Conservation (phyloP, 1,140 invertebrate species). For the Zaprionus ghesquierei region DNA sequence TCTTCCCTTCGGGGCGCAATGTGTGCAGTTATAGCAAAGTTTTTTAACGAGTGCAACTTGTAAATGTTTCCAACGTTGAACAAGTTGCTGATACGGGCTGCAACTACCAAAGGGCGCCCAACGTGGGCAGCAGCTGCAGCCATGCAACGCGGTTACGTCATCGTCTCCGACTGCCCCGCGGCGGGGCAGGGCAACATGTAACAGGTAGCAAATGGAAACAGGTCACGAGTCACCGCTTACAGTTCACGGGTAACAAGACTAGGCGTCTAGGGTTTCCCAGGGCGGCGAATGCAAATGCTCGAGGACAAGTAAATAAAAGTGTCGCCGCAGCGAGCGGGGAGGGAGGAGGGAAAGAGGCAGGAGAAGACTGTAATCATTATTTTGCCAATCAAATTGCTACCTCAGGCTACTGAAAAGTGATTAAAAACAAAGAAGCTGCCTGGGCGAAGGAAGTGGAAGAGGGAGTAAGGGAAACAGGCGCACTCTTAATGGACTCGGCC, state of each 20-base stretch:
- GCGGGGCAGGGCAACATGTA: not conserved
- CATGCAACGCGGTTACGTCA: not conserved
- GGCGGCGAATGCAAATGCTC: not conserved
- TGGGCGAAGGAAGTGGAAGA: not conserved
- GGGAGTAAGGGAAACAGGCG: not conserved
- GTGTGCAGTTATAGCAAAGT: conserved; percentile 14
- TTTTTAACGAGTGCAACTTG: conserved; percentile 24
- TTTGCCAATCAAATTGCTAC: conserved; percentile 58
- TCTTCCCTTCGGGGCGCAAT: not conserved
- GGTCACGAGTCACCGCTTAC: not conserved
- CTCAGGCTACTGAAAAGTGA: conserved; percentile 62
- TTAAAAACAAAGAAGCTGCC: conserved; percentile 68
- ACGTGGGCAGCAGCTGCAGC: not conserved
- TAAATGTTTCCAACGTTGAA: conserved; percentile 12
- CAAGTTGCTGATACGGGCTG: conserved; percentile 10
- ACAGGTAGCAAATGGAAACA: not conserved
- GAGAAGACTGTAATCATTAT: conserved; percentile 38
- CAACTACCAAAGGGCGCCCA: not conserved
- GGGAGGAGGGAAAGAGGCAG: conserved; percentile 4
- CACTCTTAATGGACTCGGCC: conserved; percentile 32
- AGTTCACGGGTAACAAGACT: not conserved
- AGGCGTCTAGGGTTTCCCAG: not conserved
- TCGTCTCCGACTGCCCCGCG: not conserved
- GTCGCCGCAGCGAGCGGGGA: not conserved
- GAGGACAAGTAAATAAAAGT: not conserved